phyloP scores from a whole-genome alignment of 2,888 invertebrate species.

The Leptopterna dolabrata region DNA sequence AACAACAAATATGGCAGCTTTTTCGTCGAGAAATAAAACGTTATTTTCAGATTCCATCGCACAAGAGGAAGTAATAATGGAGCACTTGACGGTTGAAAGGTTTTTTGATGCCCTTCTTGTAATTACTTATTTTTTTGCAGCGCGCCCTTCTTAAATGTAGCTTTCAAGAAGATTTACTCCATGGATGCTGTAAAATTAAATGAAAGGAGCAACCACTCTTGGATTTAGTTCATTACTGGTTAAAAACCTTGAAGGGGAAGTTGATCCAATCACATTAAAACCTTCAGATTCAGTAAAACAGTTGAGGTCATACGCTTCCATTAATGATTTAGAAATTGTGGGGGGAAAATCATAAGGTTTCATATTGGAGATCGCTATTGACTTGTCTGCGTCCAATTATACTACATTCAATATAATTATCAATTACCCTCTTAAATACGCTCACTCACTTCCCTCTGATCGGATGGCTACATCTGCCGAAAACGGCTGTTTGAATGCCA shows the following conservation, averaged over 20 bases:
- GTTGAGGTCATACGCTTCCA: no score
- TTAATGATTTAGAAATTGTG: no score
- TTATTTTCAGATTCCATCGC: background rate
- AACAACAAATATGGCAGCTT: background rate
- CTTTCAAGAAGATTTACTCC: background rate
- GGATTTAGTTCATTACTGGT: background rate
- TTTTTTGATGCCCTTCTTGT: background rate
- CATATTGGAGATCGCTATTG: no score
- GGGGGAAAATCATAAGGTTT: no score
- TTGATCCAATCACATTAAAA: background rate
- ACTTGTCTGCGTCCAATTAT: no score
- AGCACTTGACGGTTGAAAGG: background rate
- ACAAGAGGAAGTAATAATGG: background rate
- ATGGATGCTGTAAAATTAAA: background rate
- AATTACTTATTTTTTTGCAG: background rate
- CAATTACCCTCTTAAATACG: no score
- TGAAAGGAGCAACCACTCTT: background rate
- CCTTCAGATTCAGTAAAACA: background rate
- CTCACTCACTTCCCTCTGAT: no score
- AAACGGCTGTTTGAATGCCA: no score
- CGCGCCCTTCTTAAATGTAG: background rate
- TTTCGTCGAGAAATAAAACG: background rate
- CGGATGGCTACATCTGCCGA: no score
- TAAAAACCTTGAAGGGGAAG: background rate
- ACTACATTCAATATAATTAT: no score